Conservation (phyloP, 2,113 vertebrate species). For the Odocoileus virginianus region DNA sequence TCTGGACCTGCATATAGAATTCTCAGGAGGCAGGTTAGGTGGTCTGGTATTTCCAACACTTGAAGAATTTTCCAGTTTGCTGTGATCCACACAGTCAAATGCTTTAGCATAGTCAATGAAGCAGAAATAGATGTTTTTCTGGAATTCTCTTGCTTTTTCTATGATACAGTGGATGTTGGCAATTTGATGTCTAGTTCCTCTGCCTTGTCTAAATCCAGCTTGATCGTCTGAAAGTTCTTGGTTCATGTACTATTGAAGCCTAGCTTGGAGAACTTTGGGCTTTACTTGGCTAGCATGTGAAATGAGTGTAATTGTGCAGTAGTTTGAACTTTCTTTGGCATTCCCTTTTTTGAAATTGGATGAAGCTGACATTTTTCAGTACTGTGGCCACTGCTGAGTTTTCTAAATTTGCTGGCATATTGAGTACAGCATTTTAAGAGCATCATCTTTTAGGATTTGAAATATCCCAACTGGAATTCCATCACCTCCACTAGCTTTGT, state of each 20-base stretch:
- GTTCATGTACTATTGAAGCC: not conserved
- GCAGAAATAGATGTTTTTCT: not conserved
- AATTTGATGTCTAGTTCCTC: not conserved
- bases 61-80: not conserved
- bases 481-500: not conserved
- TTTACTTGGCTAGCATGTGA: not conserved
- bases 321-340: not conserved
- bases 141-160: not conserved
- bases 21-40: not conserved
- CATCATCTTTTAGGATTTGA: not conserved
- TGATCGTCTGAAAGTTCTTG: not conserved
- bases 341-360: not conserved
- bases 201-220: not conserved
- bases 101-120: not conserved
- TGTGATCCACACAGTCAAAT: not conserved
- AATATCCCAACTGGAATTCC: not conserved
- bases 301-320: not conserved
- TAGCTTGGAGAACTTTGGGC: not conserved
- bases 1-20: not conserved
- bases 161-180: not conserved
- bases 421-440: not conserved
- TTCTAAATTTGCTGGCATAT: not conserved
- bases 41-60: not conserved
- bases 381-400: not conserved
- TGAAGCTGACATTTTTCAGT: not conserved